These are phyloP conservation scores for Pogoniulus pusillus DNA, from an alignment of 2,797 vertebrate genomes.

Conservation along the genomic window DNA sequence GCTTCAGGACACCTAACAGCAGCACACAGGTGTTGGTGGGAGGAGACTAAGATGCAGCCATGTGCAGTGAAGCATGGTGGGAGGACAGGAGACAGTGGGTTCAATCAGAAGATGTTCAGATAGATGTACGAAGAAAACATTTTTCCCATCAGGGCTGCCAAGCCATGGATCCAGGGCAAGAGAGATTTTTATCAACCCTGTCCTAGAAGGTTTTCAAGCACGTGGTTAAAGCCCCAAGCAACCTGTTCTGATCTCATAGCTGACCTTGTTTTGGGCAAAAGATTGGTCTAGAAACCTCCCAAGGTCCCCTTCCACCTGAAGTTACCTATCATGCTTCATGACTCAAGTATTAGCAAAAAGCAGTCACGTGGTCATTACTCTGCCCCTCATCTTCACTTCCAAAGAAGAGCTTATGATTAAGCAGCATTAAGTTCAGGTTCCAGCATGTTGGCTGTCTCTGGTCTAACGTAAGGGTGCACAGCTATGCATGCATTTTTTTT, in stretches of 20 bases:
- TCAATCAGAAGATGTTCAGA: not conserved
- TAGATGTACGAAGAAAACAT: not conserved
- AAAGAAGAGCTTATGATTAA: not conserved
- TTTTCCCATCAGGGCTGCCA: not conserved
- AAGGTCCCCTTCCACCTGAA: not conserved
- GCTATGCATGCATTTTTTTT: not conserved
- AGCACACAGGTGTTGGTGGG: accelerated
- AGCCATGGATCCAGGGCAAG: not conserved
- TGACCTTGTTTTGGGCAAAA: not conserved
- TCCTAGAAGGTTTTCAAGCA: not conserved
- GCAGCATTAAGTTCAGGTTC: not conserved
- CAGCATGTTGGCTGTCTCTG: not conserved
- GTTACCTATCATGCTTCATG: not conserved
- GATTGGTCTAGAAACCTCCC: not conserved
- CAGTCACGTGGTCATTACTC: not conserved
- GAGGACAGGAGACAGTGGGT: not conserved
- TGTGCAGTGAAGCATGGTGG: accelerated
- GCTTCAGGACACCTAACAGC: not conserved
- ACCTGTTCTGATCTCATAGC: not conserved
- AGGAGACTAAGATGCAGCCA: not conserved
- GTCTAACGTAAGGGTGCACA: not conserved
- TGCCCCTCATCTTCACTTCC: not conserved
- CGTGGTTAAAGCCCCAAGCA: not conserved
- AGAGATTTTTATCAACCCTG: not conserved
- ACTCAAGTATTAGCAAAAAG: not conserved